Evolutionary conservation across 2,888 invertebrate genomes (phyloP), one percentile per base, ranked within the genome.

Genomic region (Artemia sp.): DNA sequence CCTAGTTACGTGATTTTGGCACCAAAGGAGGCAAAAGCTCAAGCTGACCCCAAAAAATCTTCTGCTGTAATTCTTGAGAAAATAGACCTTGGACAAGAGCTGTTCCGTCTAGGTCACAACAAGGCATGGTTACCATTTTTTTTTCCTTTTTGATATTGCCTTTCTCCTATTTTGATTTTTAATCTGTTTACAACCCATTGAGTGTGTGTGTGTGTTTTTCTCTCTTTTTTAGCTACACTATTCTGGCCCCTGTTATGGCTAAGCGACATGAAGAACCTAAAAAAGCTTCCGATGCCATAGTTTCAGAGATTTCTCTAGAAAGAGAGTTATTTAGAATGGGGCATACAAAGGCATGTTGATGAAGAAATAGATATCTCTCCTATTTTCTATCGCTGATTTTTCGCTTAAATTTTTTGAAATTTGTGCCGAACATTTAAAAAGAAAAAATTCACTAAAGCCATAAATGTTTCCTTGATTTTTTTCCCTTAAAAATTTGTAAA

Each of bases 291-390:
- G 83, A 85, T 80, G 84, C 87, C 81, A 89, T 94, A 82, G 85
- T 92, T 82, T 88, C 88, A 75, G 80, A 83, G 76, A 85, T 88
- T 80, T 86, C 86, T 81, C 85, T 97, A 82, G 92, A 92, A 79
- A 82, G 87, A 75, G 94, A 95, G 81, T 92, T 92, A 81, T 97
- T 86, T 85, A 88, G 94, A 78, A 82, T 94, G 81, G 97, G 97
- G 83, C 86, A 86, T 82, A 94, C 93, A 76, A 97, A 96, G 90
- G 94, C 95, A 88, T 82, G 72, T 67, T 67, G 38, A 52, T 52
- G 69, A 51, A 50, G 69, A 38, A 38, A 38, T 38, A 38, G 1
- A 38, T 38, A 38, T 38, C 38, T 38, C 38, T 38, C 38, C 38
- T 38, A 2, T 6, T 2, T 38, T 38, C 38, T 38, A 38, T 38